Evolutionary conservation across 2,888 invertebrate species (phyloP), one percentile per base, ranked within the genome.

Genomic region (Acronicta leporina): DNA sequence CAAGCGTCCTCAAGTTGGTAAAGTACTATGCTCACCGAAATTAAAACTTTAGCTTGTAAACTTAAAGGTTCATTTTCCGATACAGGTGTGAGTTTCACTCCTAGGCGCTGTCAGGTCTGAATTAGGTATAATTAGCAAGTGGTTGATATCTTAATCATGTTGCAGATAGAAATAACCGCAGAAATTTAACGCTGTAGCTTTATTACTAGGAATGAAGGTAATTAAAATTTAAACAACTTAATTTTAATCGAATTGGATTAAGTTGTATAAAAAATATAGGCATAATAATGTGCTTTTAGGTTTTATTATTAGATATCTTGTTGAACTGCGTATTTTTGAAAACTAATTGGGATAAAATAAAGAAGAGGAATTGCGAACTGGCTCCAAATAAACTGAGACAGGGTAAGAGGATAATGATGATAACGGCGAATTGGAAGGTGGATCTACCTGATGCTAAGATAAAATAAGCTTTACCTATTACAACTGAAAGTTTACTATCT

Each of bases 71-170:
- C 5, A 20, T 16, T 54, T 30, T 57, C 27, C n/a, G n/a, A 35
- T 49, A 20, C 2, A 10, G 0, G 5, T 20, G 13, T 30, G 40
- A 38, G 8, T 46, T n/a, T 0, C 42, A 49, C 16, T 49, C 52
- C 20, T 38, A 54, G 46, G 50, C 30, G 27, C 47, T 64, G 52
- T 60, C 52, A 53, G 40, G n/a, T 61, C 33, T 44, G 45, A 68
- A 63, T 75, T 60, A 47, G 62, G 47, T 27, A 60, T 77, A 67
- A 77, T 74, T 73, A 74, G 55, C 51, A 65, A 52, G 52, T 43
- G 68, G 68, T 71, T 74, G 65, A 77, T 48, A 68, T 68, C 68
- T 75, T 68, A 72, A 77, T 75, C 14, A 65, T 55, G 59, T 60
- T 41, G 35, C 50, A 47, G 47, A 27, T 7, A 25, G 47, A 38